Percentiles rank a stretch among this genome's conserved stretches.
Conservation (phyloP, 1,140 invertebrate species). For the Branchinecta lynchi region DNA sequence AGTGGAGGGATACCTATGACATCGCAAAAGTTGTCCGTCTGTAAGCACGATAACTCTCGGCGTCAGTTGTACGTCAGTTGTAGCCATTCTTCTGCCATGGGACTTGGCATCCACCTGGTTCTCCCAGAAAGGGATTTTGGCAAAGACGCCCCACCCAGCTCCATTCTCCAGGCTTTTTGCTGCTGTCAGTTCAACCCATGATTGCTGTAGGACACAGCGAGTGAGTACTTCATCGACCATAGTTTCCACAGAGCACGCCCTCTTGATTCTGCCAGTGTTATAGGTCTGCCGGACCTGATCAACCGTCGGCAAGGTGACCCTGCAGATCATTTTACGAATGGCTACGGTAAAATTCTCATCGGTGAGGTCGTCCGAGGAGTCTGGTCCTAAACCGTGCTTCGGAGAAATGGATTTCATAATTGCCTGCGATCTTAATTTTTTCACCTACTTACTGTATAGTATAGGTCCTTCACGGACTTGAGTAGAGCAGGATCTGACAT, state of each 20-base stretch:
- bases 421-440: no score
- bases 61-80: no score
- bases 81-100: no score
- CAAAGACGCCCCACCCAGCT: conserved; percentile 3
- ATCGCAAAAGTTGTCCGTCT: no score
- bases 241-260: neutral
- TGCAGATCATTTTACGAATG: neutral
- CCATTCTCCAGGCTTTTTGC: neutral
- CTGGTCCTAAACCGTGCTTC: no score
- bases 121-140: neutral
- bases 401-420: no score
- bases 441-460: no score
- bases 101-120: neutral
- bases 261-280: neutral
- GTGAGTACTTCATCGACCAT: neutral
- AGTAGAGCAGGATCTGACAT: no score
- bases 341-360: neutral
- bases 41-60: no score
- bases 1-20: no score
- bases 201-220: neutral
- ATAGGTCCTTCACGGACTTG: no score
- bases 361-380: no score
- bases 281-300: neutral
- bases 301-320: neutral
- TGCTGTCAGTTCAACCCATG: neutral